A percentile compares a stretch with the other conserved stretches of the same genome.
Evolutionary conservation across 2,888 invertebrate genomes (phyloP).

Genomic region (Cerastis rubricosa): DNA sequence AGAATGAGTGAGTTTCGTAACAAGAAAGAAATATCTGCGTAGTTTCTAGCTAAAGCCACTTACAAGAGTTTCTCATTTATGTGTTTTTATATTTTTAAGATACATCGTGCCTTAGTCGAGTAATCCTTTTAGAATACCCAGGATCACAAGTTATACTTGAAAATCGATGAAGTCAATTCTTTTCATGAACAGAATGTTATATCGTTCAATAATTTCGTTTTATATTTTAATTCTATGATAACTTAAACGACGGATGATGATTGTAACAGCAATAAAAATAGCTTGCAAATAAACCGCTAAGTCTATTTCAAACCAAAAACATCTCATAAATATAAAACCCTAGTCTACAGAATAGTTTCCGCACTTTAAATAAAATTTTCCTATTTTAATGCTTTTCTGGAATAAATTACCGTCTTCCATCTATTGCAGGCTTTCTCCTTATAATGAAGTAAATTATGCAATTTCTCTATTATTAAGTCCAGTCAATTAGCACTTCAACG

Average conservation of each 20-base stretch:
- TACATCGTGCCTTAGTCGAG: neutral
- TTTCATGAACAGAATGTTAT: neutral
- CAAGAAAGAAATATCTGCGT: constrained; percentile 39
- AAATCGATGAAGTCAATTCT: neutral
- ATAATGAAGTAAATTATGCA: constrained; percentile 82
- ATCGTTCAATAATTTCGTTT: neutral
- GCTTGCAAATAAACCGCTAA: neutral
- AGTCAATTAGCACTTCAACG: constrained; percentile 66
- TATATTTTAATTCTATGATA: neutral
- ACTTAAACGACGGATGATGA: neutral
- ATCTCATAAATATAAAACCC: constrained; percentile 38
- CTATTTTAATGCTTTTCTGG: constrained; percentile 59
- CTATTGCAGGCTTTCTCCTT: constrained; percentile 60
- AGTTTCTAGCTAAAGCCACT: constrained; percentile 16
- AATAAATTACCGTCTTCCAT: constrained; percentile 71
- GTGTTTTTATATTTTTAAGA: constrained; percentile 1
- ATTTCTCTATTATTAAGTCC: constrained; percentile 73
- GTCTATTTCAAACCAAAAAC: constrained; percentile 25
- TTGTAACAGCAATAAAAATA: neutral
- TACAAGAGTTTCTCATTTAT: constrained; percentile 16
- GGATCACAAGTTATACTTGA: neutral
- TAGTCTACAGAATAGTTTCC: constrained; percentile 23
- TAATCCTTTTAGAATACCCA: neutral
- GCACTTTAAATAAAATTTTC: constrained; percentile 68
- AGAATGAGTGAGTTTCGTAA: constrained; percentile 40